Evolutionary conservation across 2,888 invertebrate genomes (phyloP).

Genomic region (Ectemnius continuus): DNA sequence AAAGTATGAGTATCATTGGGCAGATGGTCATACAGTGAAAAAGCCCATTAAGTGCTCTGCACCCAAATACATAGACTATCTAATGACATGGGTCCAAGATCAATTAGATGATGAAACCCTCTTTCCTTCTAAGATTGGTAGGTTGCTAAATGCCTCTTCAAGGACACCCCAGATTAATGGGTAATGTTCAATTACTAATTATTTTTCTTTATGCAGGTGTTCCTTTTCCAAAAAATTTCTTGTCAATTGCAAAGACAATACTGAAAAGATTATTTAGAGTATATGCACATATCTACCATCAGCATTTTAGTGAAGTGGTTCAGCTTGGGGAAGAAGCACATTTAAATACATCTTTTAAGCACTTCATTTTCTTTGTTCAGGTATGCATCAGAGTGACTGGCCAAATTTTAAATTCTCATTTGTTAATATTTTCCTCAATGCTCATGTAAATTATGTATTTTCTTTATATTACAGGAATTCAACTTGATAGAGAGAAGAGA

Average conservation of each 20-base stretch:
- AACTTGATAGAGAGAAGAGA: slow-evolving; percentile 97
- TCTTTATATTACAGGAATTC: slow-evolving; percentile 89
- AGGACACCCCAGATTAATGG: background rate
- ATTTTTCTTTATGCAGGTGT: slow-evolving; percentile 83
- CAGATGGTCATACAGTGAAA: slow-evolving; percentile 97
- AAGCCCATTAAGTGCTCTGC: slow-evolving; percentile 99
- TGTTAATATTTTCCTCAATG: too few relatives aligned
- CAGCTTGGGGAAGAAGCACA: slow-evolving; percentile 99
- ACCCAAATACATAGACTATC: slow-evolving; percentile 98
- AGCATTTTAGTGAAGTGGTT: slow-evolving; percentile 98
- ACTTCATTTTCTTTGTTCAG: slow-evolving; percentile 98
- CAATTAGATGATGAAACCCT: slow-evolving; percentile 98
- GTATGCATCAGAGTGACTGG: slow-evolving; percentile 74
- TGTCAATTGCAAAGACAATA: slow-evolving; percentile 98
- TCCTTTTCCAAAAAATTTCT: slow-evolving; percentile 98
- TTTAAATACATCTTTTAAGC: slow-evolving; percentile 99
- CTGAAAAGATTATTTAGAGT: slow-evolving; percentile 98
- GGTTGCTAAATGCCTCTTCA: slow-evolving; percentile 38
- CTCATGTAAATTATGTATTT: background rate
- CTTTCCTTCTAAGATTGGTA: slow-evolving; percentile 98
- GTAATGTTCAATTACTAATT: slow-evolving; percentile 10
- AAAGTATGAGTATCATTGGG: slow-evolving; percentile 99
- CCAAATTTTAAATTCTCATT: too few relatives aligned
- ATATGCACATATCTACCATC: slow-evolving; percentile 99
- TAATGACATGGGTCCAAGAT: slow-evolving; percentile 99